Evolutionary conservation across 2,113 vertebrate genomes (phyloP).

Genomic region (Dolichotis patagonum): DNA sequence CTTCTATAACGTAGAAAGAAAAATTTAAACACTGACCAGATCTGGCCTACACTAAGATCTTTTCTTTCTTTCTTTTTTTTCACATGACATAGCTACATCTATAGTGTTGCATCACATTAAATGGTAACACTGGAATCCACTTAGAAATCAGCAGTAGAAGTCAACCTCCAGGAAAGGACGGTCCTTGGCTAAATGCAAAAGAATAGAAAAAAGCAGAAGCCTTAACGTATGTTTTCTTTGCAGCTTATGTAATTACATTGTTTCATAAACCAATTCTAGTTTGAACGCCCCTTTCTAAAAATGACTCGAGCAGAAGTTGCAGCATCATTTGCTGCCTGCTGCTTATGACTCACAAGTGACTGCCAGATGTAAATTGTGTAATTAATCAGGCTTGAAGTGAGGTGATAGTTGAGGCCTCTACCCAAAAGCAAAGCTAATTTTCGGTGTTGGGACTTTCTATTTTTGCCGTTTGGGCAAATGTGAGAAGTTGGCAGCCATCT

Average conservation of each 20-base stretch:
- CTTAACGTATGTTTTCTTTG: constrained; percentile 33
- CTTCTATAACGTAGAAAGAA: constrained; percentile 5
- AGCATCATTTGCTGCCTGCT: constrained; percentile 54
- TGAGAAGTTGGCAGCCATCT: neutral
- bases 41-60: neutral
- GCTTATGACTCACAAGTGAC: constrained; percentile 64
- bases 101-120: neutral
- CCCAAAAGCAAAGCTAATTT: neutral
- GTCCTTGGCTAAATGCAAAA: neutral
- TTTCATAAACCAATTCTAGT: constrained; percentile 58
- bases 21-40: neutral
- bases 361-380: constrained; percentile 53
- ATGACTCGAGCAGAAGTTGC: constrained; percentile 16
- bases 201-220: neutral
- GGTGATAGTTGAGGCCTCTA: neutral
- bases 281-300: constrained; percentile 51
- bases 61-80: neutral
- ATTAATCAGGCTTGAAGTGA: constrained; percentile 63
- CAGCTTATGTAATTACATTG: constrained; percentile 64
- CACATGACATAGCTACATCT: neutral
- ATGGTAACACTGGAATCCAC: neutral
- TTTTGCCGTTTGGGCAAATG: neutral
- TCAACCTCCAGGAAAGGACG: neutral
- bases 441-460: neutral
- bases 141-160: neutral